These are phyloP conservation scores for Bombyx mandarina DNA, from an alignment of 1,140 invertebrate genomes.

Conservation along the genomic window DNA sequence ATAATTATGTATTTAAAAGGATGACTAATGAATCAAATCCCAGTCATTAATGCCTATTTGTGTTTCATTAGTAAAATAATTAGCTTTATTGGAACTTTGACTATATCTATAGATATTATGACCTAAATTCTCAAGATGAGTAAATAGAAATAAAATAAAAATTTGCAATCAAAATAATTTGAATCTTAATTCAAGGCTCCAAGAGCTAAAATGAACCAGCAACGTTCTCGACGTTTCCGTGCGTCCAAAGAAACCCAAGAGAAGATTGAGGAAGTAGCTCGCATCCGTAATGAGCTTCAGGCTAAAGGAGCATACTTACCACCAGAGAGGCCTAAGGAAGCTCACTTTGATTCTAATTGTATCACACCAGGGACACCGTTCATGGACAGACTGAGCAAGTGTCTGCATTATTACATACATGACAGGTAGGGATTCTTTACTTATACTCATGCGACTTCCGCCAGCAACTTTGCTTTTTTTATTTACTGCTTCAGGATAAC, in stretches of 20 bases:
- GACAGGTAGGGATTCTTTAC: slow-evolving; percentile 69
- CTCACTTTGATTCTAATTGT: slow-evolving; percentile 98
- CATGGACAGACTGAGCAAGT: slow-evolving; percentile 95
- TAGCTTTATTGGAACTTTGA: too few relatives aligned
- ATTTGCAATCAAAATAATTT: neutral
- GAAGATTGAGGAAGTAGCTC: slow-evolving; percentile 88
- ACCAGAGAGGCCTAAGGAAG: slow-evolving; percentile 90
- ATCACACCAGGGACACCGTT: slow-evolving; percentile 99
- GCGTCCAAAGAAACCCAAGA: slow-evolving; percentile 96
- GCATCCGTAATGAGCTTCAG: slow-evolving; percentile 82
- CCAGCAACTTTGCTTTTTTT: too few relatives aligned
- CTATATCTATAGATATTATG: too few relatives aligned
- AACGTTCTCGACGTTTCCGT: slow-evolving; percentile 95
- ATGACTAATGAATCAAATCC: too few relatives aligned
- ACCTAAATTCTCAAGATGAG: too few relatives aligned
- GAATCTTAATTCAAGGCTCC: slow-evolving; percentile 78
- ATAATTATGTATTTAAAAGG: too few relatives aligned
- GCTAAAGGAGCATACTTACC: slow-evolving; percentile 86
- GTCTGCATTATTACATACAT: slow-evolving; percentile 97
- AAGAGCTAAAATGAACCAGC: slow-evolving; percentile 99
- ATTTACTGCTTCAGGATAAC: too few relatives aligned
- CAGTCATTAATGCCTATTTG: too few relatives aligned
- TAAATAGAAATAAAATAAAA: too few relatives aligned
- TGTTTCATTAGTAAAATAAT: too few relatives aligned
- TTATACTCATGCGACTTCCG: too few relatives aligned